Base-by-base conservation (phyloP, 2,888 invertebrate species). In the Phalera bucephala region DNA sequence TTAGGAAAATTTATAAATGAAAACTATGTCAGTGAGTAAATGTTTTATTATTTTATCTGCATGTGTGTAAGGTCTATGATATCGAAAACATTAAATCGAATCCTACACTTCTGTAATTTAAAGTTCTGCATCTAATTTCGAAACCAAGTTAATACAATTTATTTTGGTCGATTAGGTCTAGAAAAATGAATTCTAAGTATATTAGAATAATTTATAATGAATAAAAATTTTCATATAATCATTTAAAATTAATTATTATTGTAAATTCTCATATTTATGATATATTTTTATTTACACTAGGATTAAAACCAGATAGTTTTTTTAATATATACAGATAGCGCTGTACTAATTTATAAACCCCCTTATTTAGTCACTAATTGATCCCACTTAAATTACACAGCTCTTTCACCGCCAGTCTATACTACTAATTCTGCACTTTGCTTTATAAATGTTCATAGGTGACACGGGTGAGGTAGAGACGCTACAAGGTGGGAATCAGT, bases 331-430 rank as follows among this genome's bases (percentile, higher is more conserved):
- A 78, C 70, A 64, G 54, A 67, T 64, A 65, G 65, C 73, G 49
- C 64, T 64, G 59, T 53, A 74, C 71, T 70, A 59, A 59, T 52
- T 42, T 40, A 49, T 60, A 64, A 70, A 62, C 62, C 70, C 71
- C 64, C 68, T 77, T 80, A 78, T 59, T 71, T 80, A 85, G 72
- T 75, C 79, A 73, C 85, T 87, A 88, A 78, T 88, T 88, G 88
- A 87, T 88, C 88, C 88, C 88, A 72, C 86, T 80, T 83, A 79
- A 70, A 74, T 72, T 79, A 80, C 80, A 80, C 79, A 81, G 79
- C 77, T 79, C 76, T 65, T 70, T 68, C 63, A 57, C 68, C 72
- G 63, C 62, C 69, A 65, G 57, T 70, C 70, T 70, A 70, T 63
- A 64, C 61, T 54, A 64, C 62, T 64, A 60, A 54, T 39, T 45